phyloP scores from a whole-genome alignment of 2,888 invertebrate genomes.

The Tenthredo livida region DNA sequence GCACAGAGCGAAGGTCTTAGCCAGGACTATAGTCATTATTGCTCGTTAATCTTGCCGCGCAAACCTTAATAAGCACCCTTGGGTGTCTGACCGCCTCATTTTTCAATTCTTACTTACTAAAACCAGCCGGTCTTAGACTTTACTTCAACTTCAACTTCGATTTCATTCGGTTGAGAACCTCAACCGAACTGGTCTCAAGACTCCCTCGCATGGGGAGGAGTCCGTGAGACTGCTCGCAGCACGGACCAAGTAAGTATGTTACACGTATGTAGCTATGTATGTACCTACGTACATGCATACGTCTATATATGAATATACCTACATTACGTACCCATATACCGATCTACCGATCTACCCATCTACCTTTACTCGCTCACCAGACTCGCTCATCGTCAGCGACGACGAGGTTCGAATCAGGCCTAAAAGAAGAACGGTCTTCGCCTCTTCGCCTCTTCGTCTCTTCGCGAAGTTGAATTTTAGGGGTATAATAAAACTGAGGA shows the following conservation, averaged over 20 bases:
- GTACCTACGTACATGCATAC: neutral
- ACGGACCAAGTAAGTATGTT: constrained; percentile 15
- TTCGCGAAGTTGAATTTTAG: neutral
- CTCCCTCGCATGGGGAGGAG: constrained; percentile 46
- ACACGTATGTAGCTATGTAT: neutral
- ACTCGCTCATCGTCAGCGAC: neutral
- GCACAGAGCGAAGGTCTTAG: constrained; percentile 53
- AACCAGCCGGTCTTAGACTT: neutral
- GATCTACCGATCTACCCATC: neutral
- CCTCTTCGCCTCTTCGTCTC: neutral
- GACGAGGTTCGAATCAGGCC: neutral
- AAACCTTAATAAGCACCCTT: constrained; percentile 69
- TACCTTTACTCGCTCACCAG: neutral
- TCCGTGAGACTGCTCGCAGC: constrained; percentile 32
- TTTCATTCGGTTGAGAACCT: constrained; percentile 42
- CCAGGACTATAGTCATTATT: constrained; percentile 66
- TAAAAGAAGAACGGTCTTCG: neutral
- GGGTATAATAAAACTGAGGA: neutral
- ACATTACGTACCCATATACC: neutral
- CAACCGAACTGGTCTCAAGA: constrained; percentile 46
- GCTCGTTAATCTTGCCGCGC: constrained; percentile 69
- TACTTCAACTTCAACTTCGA: neutral
- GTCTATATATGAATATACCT: neutral
- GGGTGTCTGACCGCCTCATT: constrained; percentile 56
- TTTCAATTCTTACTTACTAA: constrained; percentile 55